These are phyloP conservation scores for Bufotes viridis DNA, from an alignment of 2,797 vertebrate genomes.

Conservation along the genomic window DNA sequence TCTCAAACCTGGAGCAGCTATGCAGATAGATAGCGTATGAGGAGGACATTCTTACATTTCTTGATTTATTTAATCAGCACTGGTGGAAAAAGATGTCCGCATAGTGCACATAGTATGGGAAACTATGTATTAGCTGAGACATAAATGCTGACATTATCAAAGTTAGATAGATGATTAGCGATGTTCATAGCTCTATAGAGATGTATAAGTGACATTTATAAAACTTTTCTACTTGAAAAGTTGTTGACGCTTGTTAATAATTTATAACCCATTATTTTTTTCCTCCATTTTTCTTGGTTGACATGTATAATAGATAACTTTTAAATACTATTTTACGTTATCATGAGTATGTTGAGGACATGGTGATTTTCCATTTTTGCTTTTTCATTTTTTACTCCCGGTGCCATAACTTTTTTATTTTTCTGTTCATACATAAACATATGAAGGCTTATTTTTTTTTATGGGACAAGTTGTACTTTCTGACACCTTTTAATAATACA, in stretches of 20 bases:
- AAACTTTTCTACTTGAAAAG: not conserved
- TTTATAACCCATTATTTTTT: not conserved
- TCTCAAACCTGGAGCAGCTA: conserved; percentile 2
- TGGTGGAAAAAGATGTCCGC: not conserved
- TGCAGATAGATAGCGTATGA: conserved; percentile 8
- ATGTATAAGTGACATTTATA: not conserved
- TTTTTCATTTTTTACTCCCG: no score
- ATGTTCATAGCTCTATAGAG: not conserved
- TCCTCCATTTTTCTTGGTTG: not conserved
- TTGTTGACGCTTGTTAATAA: not conserved
- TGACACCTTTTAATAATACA: no score
- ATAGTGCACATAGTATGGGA: not conserved
- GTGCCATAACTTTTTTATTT: no score
- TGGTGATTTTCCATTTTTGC: no score
- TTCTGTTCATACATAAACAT: no score
- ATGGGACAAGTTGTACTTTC: no score
- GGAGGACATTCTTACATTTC: not conserved
- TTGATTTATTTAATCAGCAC: not conserved
- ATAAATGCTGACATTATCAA: conserved; percentile 10
- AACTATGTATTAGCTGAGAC: not conserved
- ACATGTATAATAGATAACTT: not conserved
- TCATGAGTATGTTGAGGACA: no score
- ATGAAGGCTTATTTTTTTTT: no score
- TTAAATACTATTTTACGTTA: not conserved
- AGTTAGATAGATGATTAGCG: not conserved